phyloP scores from a whole-genome alignment of 2,113 vertebrate genomes.

The Calidris pygmaea region DNA sequence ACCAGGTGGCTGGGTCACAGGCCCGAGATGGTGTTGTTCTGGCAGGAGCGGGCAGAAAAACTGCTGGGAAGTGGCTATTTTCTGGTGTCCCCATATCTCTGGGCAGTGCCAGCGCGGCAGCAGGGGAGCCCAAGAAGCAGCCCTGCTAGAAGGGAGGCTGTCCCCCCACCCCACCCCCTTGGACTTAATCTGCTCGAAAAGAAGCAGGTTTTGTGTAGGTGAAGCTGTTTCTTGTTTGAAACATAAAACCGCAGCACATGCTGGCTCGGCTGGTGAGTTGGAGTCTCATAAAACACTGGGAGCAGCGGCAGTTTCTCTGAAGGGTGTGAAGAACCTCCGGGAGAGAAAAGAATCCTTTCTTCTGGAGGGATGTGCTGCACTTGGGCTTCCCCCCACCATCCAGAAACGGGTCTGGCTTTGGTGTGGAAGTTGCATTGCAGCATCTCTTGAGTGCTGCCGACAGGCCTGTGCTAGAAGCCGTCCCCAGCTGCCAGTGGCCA shows the following conservation, averaged over 20 bases:
- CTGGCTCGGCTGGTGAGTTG: slow-evolving; percentile 25
- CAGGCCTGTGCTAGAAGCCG: neutral
- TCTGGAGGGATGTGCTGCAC: neutral
- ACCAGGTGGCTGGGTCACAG: accelerated
- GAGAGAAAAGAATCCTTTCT: neutral
- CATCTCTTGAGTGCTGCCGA: neutral
- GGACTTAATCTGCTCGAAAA: slow-evolving; percentile 2
- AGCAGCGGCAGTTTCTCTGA: neutral
- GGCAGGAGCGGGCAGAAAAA: neutral
- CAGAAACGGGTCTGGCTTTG: slow-evolving; percentile 5
- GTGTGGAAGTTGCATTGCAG: neutral
- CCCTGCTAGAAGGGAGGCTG: neutral
- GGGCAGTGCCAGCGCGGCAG: neutral
- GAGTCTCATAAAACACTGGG: slow-evolving; percentile 7
- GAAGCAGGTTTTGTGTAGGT: slow-evolving; percentile 52
- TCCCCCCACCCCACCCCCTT: neutral
- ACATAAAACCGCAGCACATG: slow-evolving; percentile 40
- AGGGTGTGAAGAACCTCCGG: slow-evolving; percentile 13
- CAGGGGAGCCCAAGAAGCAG: neutral
- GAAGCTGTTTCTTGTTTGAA: slow-evolving; percentile 66
- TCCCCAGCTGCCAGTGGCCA: neutral
- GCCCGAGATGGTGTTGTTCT: neutral
- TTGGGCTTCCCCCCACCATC: neutral
- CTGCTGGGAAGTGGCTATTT: neutral
- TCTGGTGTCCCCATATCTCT: neutral